Conservation (phyloP, 2,797 vertebrate species). For the Trachops cirrhosus region DNA sequence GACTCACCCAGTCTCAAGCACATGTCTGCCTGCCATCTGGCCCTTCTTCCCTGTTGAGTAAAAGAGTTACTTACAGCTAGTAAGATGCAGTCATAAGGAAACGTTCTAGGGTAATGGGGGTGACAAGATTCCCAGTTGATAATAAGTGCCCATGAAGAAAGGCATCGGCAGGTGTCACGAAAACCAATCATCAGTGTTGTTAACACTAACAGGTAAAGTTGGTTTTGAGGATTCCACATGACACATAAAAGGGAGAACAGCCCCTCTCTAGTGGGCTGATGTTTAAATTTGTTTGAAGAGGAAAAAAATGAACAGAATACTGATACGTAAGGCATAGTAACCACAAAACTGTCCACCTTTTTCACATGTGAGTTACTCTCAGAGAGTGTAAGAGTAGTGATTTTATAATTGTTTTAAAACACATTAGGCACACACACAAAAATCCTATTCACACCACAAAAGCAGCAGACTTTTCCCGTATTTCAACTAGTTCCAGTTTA, state of each 20-base stretch:
- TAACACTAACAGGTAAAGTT: not conserved
- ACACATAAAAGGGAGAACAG: not conserved
- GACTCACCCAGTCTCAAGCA: slow-evolving; percentile 64
- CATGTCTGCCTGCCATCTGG: slow-evolving; percentile 75
- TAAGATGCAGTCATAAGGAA: slow-evolving; percentile 66
- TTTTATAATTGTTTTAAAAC: not conserved
- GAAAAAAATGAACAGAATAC: not conserved
- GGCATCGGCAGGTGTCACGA: not conserved
- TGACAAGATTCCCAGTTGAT: slow-evolving; percentile 53
- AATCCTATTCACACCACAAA: not conserved
- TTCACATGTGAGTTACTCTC: not conserved
- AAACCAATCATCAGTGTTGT: not conserved
- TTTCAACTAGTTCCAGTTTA: not conserved
- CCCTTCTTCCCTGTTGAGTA: slow-evolving; percentile 71
- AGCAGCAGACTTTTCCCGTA: not conserved
- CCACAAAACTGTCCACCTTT: not conserved
- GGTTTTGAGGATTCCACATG: not conserved
- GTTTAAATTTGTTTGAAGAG: not conserved
- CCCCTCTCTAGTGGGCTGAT: not conserved
- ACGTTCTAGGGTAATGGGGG: slow-evolving; percentile 57
- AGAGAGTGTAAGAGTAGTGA: not conserved
- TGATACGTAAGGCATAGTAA: not conserved
- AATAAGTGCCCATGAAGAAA: slow-evolving; percentile 14
- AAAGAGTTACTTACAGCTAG: slow-evolving; percentile 70
- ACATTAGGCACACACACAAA: not conserved